Evolutionary conservation across 2,797 vertebrate species (phyloP).

Genomic region (Rallus crepitans): DNA sequence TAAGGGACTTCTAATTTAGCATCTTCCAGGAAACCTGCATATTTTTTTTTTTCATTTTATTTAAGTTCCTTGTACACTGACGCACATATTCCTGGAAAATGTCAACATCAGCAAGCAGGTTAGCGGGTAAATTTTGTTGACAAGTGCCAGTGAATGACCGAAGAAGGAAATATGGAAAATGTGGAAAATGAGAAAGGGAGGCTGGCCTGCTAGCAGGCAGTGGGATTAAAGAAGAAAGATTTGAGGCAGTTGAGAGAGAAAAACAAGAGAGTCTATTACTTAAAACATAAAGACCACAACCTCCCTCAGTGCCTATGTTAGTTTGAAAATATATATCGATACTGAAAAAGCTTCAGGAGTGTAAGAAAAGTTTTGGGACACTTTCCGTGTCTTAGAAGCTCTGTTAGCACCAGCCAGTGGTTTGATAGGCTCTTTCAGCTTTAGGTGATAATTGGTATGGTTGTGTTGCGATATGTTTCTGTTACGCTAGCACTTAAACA

Average conservation of each 20-base stretch:
- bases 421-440: neutral
- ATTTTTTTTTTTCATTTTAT: constrained; percentile 33
- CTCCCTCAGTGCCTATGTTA: neutral
- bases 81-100: constrained; percentile 48
- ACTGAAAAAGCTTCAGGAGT: neutral
- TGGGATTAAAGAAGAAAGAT: neutral
- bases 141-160: neutral
- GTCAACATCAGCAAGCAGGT: constrained; percentile 14
- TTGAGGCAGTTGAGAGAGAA: neutral
- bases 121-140: constrained; percentile 18
- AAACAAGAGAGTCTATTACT: neutral
- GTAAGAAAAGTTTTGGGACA: neutral
- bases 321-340: neutral
- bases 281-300: neutral
- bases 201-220: neutral
- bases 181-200: neutral
- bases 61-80: constrained; percentile 34
- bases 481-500: neutral
- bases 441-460: neutral
- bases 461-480: neutral
- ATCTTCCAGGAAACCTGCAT: constrained; percentile 27
- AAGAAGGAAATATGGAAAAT: constrained; percentile 19
- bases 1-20: neutral
- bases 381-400: neutral
- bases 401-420: neutral